Evolutionary conservation across 2,113 vertebrate species (phyloP), one percentile per base, ranked within the genome.

Genomic region (Saguinus midas): DNA sequence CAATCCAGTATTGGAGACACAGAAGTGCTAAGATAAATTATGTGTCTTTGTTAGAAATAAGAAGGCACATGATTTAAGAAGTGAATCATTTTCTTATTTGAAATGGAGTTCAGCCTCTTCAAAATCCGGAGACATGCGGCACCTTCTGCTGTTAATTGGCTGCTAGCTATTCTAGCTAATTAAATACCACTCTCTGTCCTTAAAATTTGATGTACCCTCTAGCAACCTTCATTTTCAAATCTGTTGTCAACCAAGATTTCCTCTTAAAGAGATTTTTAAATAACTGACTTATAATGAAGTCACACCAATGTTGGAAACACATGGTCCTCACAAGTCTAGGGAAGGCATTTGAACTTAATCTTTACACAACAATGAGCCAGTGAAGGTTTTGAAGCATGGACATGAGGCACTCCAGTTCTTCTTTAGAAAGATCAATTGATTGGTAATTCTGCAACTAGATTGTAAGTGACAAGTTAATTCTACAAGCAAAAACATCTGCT

Each of bases 61-160:
- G 58, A 73, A 80, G 3, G n/a, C 3, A 9, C 12, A 23, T 27
- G 37, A 58, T n/a, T 83, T 89, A 7, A 70, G 32, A 87, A 45
- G 13, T 40, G 3, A 91, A 52, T 32, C 17, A n/a, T 29, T 92
- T 83, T 90, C 48, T 1, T 25, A 66, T 96, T 72, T 40, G 78
- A 90, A 94, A 85, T 66, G 23, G 88, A 6, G 35, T 40, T 81
- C 43, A 64, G 20, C 6, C 9, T 5, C n/a, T 95, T 70, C 14
- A 55, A 87, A 61, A 45, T 85, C 29, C 57, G 78, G 23, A 76
- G 68, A 75, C 0, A 57, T 61, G 27, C 8, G 45, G 50, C 14
- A 78, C n/a, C 25, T 90, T 85, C 21, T 58, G 70, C 14, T 76
- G 32, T 93, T 95, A 93, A 91, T n/a, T 95, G 45, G 43, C 76